Conservation (phyloP, 2,888 invertebrate genomes). For the Galerucella pusilla region DNA sequence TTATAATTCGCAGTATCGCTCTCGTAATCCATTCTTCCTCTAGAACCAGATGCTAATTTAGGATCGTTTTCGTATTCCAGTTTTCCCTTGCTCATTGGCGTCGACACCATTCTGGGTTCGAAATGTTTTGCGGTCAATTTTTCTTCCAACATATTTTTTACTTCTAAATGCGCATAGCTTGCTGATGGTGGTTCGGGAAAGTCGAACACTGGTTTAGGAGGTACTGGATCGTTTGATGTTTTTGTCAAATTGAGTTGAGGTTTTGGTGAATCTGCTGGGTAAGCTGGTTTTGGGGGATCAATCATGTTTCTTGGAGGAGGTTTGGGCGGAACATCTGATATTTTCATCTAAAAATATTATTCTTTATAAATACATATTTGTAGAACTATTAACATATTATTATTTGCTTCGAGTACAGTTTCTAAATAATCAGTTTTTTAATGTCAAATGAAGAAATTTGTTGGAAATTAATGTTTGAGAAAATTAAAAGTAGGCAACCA, state of each 20-base stretch:
- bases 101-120: constrained; percentile 58
- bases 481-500: too few species aligned
- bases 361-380: background rate
- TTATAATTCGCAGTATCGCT: constrained; percentile 40
- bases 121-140: constrained; percentile 49
- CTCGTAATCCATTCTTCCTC: constrained; percentile 35
- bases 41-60: constrained; percentile 1
- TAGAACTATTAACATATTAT: background rate
- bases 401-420: too few species aligned
- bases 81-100: constrained; percentile 48
- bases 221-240: constrained; percentile 11
- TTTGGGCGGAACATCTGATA: constrained; percentile 60
- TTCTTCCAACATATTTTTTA: constrained; percentile 40
- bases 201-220: constrained; percentile 18
- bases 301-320: constrained; percentile 60
- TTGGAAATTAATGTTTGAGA: too few species aligned
- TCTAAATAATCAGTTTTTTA: too few species aligned
- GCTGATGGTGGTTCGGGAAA: constrained; percentile 26
- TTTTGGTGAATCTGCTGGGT: constrained; percentile 59
- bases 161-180: constrained; percentile 20
- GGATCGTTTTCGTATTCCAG: constrained; percentile 17
- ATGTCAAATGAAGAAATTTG: too few species aligned
- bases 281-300: constrained; percentile 56
- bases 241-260: constrained; percentile 49
- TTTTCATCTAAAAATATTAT: constrained; percentile 15